These are phyloP conservation scores for Apotomis turbidana DNA, from an alignment of 2,888 invertebrate species.

Conservation along the genomic window DNA sequence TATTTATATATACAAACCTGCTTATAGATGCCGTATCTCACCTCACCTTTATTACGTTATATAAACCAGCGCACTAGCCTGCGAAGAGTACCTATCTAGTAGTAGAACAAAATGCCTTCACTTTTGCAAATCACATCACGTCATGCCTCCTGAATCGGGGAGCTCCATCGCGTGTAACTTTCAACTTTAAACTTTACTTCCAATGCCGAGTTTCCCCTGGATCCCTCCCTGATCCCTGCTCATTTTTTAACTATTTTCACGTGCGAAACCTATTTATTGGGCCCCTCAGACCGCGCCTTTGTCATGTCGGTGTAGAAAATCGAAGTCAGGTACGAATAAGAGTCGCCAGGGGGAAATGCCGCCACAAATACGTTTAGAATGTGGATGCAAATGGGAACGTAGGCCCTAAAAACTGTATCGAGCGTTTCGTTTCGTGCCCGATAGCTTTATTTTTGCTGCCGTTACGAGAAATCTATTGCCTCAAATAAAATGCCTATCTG, in stretches of 20 bases:
- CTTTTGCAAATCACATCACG: conserved; percentile 61
- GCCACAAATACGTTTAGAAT: conserved; percentile 79
- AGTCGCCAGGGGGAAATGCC: conserved; percentile 67
- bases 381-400: conserved; percentile 79
- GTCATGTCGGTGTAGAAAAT: conserved; percentile 77
- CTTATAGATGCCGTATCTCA: conserved; percentile 4
- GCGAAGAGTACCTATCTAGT: conserved; percentile 28
- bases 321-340: conserved; percentile 74
- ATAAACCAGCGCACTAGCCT: conserved; percentile 34
- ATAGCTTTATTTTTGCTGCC: conserved; percentile 77
- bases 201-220: conserved; percentile 60
- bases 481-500: conserved; percentile 77
- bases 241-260: conserved; percentile 79
- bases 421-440: conserved; percentile 60
- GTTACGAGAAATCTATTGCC: conserved; percentile 78
- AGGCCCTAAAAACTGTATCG: conserved; percentile 74
- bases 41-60: conserved; percentile 6
- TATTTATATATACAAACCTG: conserved; percentile 6
- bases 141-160: conserved; percentile 51
- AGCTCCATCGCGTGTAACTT: conserved; percentile 45
- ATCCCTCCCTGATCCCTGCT: conserved; percentile 51
- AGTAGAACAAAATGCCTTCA: conserved; percentile 56
- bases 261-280: conserved; percentile 76
- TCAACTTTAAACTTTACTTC: conserved; percentile 54
- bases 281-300: conserved; percentile 81